phyloP scores from a whole-genome alignment of 2,797 vertebrate genomes.

The Myotis daubentonii region DNA sequence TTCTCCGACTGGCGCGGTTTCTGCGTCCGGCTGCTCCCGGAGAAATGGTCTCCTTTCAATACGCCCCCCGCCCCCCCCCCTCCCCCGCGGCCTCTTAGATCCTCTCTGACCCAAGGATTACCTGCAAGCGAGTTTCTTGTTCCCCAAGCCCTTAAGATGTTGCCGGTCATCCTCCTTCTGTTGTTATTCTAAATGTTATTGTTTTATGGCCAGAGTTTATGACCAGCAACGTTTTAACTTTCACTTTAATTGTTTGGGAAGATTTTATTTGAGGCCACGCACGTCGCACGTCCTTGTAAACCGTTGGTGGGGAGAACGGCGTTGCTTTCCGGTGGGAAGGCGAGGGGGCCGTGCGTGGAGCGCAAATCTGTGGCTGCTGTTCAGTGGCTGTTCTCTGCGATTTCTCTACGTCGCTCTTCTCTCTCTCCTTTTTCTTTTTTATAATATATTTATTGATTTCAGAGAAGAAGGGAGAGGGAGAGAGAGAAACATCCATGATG shows the following conservation, averaged over 20 bases:
- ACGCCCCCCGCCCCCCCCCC: too few species aligned
- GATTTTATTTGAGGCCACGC: background rate
- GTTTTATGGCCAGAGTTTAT: background rate
- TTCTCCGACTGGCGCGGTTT: background rate
- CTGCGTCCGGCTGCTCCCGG: accelerated
- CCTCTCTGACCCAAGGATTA: background rate
- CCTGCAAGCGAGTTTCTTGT: background rate
- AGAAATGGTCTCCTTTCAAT: too few species aligned
- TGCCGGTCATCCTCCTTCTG: background rate
- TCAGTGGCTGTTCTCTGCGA: accelerated
- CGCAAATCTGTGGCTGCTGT: accelerated
- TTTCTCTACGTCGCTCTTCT: accelerated
- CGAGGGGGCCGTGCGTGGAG: accelerated
- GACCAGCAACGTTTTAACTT: background rate
- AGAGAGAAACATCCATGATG: too few species aligned
- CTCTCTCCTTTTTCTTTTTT: background rate
- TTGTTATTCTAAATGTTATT: background rate
- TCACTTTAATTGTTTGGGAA: background rate
- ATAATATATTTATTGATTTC: too few species aligned
- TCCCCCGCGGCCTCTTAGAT: too few species aligned
- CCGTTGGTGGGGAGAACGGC: accelerated
- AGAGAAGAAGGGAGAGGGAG: too few species aligned
- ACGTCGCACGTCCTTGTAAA: accelerated
- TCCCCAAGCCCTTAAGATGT: background rate
- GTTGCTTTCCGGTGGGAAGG: accelerated